phyloP scores from a whole-genome alignment of 1,140 invertebrate species.

The Caerostris darwini region DNA sequence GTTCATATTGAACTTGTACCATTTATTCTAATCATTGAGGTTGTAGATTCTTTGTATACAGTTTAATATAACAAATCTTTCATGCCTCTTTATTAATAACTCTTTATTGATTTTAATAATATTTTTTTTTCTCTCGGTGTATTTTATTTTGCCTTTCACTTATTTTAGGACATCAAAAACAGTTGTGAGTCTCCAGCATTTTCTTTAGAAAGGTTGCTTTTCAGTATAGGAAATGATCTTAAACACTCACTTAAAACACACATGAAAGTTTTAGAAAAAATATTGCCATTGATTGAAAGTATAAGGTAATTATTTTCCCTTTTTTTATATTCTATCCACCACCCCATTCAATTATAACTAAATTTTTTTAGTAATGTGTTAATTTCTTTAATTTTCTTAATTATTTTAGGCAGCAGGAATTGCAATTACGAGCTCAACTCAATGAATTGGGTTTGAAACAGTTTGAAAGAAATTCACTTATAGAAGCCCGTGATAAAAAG shows the following conservation, averaged over 20 bases:
- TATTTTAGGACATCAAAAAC: slow-evolving; percentile 88
- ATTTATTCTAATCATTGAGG: too few relatives aligned
- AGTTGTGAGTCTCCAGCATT: slow-evolving; percentile 96
- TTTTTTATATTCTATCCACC: not conserved
- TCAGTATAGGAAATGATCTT: slow-evolving; percentile 89
- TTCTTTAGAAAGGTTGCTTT: slow-evolving; percentile 91
- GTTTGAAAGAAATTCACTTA: slow-evolving; percentile 85
- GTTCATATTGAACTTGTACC: too few relatives aligned
- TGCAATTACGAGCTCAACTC: slow-evolving; percentile 84
- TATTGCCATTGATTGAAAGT: slow-evolving; percentile 79
- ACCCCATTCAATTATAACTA: not conserved
- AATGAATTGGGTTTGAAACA: slow-evolving; percentile 85
- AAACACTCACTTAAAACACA: slow-evolving; percentile 86
- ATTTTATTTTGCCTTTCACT: slow-evolving; percentile 36
- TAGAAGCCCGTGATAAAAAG: slow-evolving; percentile 83
- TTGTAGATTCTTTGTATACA: too few relatives aligned
- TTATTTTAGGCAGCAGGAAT: slow-evolving; percentile 83
- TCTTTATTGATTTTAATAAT: not conserved
- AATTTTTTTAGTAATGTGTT: not conserved
- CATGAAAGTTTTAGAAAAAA: slow-evolving; percentile 85
- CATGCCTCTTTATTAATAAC: too few relatives aligned
- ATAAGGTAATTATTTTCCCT: slow-evolving; percentile 70
- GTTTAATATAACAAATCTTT: too few relatives aligned
- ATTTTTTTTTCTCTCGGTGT: not conserved
- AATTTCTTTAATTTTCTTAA: not conserved